Evolutionary conservation across 2,888 invertebrate species (phyloP).

Genomic region (Oeneis ivallda): DNA sequence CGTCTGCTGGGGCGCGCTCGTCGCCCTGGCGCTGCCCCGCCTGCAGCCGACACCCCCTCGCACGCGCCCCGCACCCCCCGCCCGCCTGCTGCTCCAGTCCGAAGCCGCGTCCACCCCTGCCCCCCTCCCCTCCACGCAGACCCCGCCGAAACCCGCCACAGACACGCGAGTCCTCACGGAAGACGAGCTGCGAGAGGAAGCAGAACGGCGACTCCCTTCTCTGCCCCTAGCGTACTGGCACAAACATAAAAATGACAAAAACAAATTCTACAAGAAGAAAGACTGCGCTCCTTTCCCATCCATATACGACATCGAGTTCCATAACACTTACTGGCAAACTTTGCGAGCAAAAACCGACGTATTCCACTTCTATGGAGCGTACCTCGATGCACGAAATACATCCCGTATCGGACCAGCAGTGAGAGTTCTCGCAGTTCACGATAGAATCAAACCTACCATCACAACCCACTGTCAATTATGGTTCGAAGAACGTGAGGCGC

Average conservation of each 20-base stretch:
- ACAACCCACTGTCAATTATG: constrained; percentile 93
- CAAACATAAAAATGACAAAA: constrained; percentile 89
- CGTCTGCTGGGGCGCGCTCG: constrained; percentile 68
- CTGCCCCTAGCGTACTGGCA: constrained; percentile 93
- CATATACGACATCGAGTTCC: constrained; percentile 94
- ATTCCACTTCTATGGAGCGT: constrained; percentile 94
- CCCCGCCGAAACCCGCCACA: constrained; percentile 46
- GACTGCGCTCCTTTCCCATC: constrained; percentile 93
- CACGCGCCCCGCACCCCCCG: constrained; percentile 43
- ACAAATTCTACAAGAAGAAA: constrained; percentile 83
- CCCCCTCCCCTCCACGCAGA: constrained; percentile 44
- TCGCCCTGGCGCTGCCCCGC: constrained; percentile 61
- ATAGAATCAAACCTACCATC: constrained; percentile 91
- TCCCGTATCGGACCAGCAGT: constrained; percentile 92
- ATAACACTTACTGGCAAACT: constrained; percentile 96
- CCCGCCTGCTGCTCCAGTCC: constrained; percentile 46
- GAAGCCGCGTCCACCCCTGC: constrained; percentile 43
- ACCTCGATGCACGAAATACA: constrained; percentile 89
- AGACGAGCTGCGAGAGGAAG: constrained; percentile 88
- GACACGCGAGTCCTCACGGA: constrained; percentile 81
- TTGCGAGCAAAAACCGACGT: constrained; percentile 91
- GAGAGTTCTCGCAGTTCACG: constrained; percentile 93
- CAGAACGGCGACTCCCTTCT: constrained; percentile 90
- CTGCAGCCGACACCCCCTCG: constrained; percentile 51
- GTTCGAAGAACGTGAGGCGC: constrained; percentile 92